Evolutionary conservation across 2,113 vertebrate genomes (phyloP).

Genomic region (Rhombomys opimus): DNA sequence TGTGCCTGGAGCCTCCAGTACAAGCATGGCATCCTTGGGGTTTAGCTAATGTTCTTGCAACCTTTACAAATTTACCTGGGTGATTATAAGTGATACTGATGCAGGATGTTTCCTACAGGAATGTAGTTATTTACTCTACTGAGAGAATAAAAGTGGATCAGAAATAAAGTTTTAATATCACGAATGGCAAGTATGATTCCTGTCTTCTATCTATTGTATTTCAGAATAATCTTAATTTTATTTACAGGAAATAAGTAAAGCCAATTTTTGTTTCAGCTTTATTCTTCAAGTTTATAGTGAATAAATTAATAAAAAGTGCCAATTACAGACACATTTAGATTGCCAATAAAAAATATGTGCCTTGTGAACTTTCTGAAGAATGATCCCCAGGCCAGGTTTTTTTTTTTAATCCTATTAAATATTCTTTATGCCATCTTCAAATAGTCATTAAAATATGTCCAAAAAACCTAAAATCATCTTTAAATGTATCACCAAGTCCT

Average conservation of each 20-base stretch:
- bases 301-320: background rate
- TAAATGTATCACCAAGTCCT: background rate
- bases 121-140: slow-evolving; percentile 67
- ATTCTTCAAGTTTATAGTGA: slow-evolving; percentile 16
- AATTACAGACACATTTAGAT: background rate
- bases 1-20: slow-evolving; percentile 32
- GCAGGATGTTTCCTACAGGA: slow-evolving; percentile 47
- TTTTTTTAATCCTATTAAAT: background rate
- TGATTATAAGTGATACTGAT: slow-evolving; percentile 59
- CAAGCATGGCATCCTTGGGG: background rate
- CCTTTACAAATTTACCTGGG: slow-evolving; percentile 68
- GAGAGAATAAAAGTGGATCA: background rate
- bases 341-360: background rate
- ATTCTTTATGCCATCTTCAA: background rate
- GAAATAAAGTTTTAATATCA: slow-evolving; percentile 61
- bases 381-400: background rate
- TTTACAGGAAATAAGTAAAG: slow-evolving; percentile 23
- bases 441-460: background rate
- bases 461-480: background rate
- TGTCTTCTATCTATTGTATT: slow-evolving; percentile 18
- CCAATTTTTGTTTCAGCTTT: background rate
- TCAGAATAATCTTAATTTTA: slow-evolving; percentile 46
- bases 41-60: slow-evolving; percentile 47
- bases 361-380: background rate
- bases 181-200: background rate